Evolutionary conservation across 30 jellyfish, hydroid and myxozoan species (phyloP).

Genomic region (Chrysaora quinquecirrha): DNA sequence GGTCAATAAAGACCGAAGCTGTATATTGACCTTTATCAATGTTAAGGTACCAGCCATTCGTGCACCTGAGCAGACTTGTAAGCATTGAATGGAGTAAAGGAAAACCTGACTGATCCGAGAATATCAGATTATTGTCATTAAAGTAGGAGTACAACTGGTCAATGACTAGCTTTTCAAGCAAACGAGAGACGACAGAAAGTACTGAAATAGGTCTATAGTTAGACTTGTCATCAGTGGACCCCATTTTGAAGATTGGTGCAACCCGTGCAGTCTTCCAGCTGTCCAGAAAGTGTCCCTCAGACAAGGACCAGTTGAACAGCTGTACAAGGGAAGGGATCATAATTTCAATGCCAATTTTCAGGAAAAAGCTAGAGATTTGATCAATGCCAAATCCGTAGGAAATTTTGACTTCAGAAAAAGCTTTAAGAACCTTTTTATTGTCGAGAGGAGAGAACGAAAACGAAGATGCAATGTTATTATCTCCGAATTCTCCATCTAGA

Average conservation of each 20-base stretch:
- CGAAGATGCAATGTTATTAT: no score
- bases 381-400: constrained; percentile 20
- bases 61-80: constrained; percentile 52
- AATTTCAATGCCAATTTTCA: constrained; percentile 21
- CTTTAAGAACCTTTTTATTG: background rate
- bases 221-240: constrained; percentile 21
- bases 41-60: constrained; percentile 59
- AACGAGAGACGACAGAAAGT: constrained; percentile 39
- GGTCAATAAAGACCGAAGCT: constrained; percentile 57
- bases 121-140: constrained; percentile 47
- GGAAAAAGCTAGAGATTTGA: constrained; percentile 8
- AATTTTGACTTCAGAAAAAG: background rate
- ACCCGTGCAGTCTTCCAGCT: constrained; percentile 47
- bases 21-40: constrained; percentile 45
- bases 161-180: constrained; percentile 39
- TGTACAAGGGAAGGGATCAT: constrained; percentile 42
- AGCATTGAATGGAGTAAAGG: constrained; percentile 43
- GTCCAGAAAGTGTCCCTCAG: constrained; percentile 31
- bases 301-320: constrained; percentile 51
- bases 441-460: background rate
- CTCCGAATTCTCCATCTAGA: no score
- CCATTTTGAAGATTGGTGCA: constrained; percentile 13
- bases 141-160: constrained; percentile 51
- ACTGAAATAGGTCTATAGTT: constrained; percentile 56
- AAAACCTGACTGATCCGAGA: constrained; percentile 53